Evolutionary conservation across 2,888 invertebrate genomes (phyloP), one percentile per base, ranked within the genome.

Genomic region (Drosophila borealis): DNA sequence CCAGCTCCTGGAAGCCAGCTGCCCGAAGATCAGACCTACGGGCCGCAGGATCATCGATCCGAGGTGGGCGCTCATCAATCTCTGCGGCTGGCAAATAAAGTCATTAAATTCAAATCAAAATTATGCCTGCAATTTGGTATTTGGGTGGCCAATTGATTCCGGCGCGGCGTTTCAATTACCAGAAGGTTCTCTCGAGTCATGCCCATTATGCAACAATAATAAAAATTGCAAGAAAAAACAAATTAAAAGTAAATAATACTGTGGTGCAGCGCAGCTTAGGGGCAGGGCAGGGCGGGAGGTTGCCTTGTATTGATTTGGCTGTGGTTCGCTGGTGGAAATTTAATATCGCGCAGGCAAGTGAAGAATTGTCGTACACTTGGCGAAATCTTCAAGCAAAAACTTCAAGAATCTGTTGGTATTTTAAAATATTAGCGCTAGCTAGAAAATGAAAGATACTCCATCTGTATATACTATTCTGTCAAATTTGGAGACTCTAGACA

Each of bases 41-140:
- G 33, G 39, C 17, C 50, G 29, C 8, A 37, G 29, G 25, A 45
- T 21, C 59, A 42, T 29, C 41, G 41, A 37, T n/a, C 21, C 10
- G 36, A 36, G 33, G 41, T 13, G 13, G 11, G 25, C 21, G 11
- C 6, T 3, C 50, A 8, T 39, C 39, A 9, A 8, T 44, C 42
- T 50, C 44, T 39, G 29, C 44, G 34, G 4, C 51, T 48, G 39
- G 62, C 66, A 80, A 85, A 85, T 88, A 83, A 85, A 85, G 85
- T 86, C 85, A 85, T 85, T 85, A 85, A 85, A 85, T 81, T 85
- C 78, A 83, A 88, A 85, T 85, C 87, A 88, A 85, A 86, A 85
- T 85, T 74, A 80, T 79, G 66, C 45, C 68, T 56, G 79, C 81
- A 88, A 85, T 85, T 88, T 71, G 54, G 21, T 64, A 78, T 86